Base-by-base conservation (phyloP, 2,888 invertebrate species). In the Sphecodes monilicornis region DNA sequence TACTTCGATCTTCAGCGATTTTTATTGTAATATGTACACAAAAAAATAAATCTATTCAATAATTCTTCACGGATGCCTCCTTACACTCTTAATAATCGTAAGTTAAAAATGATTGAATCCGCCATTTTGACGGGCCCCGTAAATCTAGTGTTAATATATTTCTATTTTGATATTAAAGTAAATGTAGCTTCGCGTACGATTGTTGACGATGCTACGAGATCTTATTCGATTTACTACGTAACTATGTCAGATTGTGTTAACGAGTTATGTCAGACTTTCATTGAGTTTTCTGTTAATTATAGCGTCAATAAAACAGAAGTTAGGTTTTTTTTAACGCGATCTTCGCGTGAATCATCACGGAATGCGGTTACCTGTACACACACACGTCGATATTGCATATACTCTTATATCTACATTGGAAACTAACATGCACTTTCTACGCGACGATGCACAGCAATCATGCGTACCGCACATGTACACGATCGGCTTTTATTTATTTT, bases 321-420 rank as follows among this genome's bases (percentile, higher is more conserved):
- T 1, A 41, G 18, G 16, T 2, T 22, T 26, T 18, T 57, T 57
- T 26, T n/a, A n/a, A 26, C 13, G 4, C 1, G 36, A 80, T 39
- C 68, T 18, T 46, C 29, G 32, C 29, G 66, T 81, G 84, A 84
- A 73, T 84, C 80, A 86, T 69, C 26, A 50, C 26, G 78, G 75
- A 78, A 84, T 66, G 60, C 32, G 36, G 4, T 70, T 68, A 57
- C 22, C 64, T 69, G 70, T 2, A 3, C 50, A 13, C 18, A 16
- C 32, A 4, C 16, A 13, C 29, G 18, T 32, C 41, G 57, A 73
- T 54, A 41, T 76, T 60, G 16, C 32, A 10, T n/a, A 22, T 26
- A 29, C 6, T 43, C 10, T 18, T 3, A 22, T 18, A n/a, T n/a
- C n/a, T n/a, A 66, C 1, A 22, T 3, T 18, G 22, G 22, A 36